Percentiles rank a stretch among this genome's conserved stretches.
Evolutionary conservation across 1,140 invertebrate genomes (phyloP).

Genomic region (Drosophila subobscura): DNA sequence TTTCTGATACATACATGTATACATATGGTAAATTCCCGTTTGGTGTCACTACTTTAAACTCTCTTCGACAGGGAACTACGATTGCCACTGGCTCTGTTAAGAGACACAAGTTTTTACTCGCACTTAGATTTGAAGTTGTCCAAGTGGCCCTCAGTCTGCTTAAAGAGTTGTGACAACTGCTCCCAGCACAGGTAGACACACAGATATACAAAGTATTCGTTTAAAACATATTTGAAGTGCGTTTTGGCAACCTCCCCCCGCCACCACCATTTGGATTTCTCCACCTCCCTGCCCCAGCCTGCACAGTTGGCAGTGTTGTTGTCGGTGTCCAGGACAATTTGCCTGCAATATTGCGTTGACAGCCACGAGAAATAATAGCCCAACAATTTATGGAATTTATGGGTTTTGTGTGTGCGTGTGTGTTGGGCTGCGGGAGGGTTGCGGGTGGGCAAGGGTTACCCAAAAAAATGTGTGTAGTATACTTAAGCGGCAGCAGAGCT

Average conservation of each 20-base stretch:
- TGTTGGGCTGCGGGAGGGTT: neutral
- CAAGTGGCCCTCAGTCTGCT: too few species aligned
- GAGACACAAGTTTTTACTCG: too few species aligned
- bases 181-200: too few species aligned
- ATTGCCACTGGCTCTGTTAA: too few species aligned
- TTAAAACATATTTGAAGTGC: too few species aligned
- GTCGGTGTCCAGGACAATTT: constrained; percentile 56
- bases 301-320: constrained; percentile 20
- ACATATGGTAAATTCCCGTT: too few species aligned
- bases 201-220: too few species aligned
- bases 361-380: constrained; percentile 81
- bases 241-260: neutral
- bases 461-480: constrained; percentile 50
- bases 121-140: too few species aligned
- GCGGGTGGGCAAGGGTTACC: constrained; percentile 54
- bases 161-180: too few species aligned
- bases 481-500: constrained; percentile 29
- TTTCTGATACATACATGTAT: too few species aligned
- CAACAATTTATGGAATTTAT: constrained; percentile 82
- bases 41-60: too few species aligned
- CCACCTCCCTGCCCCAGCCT: neutral
- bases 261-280: neutral
- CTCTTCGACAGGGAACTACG: too few species aligned
- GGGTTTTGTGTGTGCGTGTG: constrained; percentile 54
- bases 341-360: constrained; percentile 79